Evolutionary conservation across 1,140 invertebrate genomes (phyloP).

Genomic region (Bombus impatiens): DNA sequence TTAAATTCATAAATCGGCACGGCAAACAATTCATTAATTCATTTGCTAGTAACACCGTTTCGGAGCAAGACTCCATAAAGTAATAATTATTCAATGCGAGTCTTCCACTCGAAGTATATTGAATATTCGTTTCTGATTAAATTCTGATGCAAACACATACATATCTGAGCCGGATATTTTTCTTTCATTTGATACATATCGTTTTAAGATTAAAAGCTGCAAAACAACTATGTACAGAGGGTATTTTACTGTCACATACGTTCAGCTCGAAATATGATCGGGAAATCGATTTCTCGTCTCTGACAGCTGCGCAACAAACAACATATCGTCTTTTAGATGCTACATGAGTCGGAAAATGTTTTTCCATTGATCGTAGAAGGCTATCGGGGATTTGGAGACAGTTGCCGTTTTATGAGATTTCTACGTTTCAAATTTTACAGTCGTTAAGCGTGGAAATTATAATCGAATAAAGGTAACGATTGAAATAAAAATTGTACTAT

Average conservation of each 20-base stretch:
- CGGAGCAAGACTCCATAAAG: background rate
- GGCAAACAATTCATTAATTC: background rate
- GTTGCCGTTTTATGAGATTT: slow-evolving; percentile 1
- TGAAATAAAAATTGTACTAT: background rate
- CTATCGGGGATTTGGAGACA: background rate
- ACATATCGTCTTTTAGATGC: slow-evolving; percentile 12
- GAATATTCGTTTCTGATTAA: background rate
- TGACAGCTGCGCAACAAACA: slow-evolving; percentile 1
- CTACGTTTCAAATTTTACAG: background rate
- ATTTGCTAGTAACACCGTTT: background rate
- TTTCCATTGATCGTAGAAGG: background rate
- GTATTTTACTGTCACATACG: background rate
- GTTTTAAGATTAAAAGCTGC: background rate
- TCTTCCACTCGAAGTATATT: background rate
- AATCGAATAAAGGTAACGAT: too few species aligned
- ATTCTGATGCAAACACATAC: background rate
- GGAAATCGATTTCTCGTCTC: slow-evolving; percentile 17
- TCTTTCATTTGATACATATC: background rate
- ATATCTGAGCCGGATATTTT: background rate
- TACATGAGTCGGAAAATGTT: slow-evolving; percentile 29
- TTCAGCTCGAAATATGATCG: slow-evolving; percentile 14
- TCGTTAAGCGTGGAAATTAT: background rate
- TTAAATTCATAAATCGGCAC: background rate
- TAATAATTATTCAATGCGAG: background rate
- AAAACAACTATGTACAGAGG: background rate